Evolutionary conservation across 1,140 invertebrate species (phyloP).

Genomic region (Adoxophyes honmai): DNA sequence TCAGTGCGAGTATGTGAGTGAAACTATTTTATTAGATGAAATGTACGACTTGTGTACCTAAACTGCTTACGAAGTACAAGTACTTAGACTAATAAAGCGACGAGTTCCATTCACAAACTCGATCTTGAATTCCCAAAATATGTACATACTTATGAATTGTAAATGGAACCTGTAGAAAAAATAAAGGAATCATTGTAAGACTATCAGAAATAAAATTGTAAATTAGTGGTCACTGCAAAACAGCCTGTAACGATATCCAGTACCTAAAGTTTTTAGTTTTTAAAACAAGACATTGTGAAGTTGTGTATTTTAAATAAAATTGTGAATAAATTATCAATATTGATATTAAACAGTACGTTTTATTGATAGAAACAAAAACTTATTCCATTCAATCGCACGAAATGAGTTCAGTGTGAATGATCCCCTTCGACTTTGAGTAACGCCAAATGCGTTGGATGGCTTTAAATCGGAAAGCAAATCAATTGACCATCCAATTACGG

Average conservation of each 20-base stretch:
- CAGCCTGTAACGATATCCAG: constrained; percentile 67
- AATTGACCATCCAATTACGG: constrained; percentile 60
- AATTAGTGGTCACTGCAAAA: constrained; percentile 64
- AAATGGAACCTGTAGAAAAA: constrained; percentile 63
- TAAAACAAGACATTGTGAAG: constrained; percentile 74
- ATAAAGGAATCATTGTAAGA: constrained; percentile 37
- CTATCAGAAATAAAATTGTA: constrained; percentile 56
- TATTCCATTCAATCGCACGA: not conserved
- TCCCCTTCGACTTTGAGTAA: not conserved
- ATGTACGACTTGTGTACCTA: not conserved
- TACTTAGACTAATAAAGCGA: not conserved
- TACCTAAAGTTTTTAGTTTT: constrained; percentile 74
- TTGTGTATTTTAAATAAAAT: constrained; percentile 77
- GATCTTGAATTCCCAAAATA: constrained; percentile 40
- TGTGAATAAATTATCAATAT: constrained; percentile 77
- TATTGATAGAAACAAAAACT: constrained; percentile 1
- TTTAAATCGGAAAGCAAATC: constrained; percentile 48
- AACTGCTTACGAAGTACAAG: too few relatives aligned
- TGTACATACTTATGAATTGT: constrained; percentile 65
- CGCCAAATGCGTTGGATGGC: not conserved
- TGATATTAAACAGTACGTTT: constrained; percentile 56
- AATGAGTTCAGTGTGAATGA: not conserved
- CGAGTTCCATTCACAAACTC: constrained; percentile 29
- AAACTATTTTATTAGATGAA: too few relatives aligned
- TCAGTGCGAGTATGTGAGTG: constrained; percentile 40